Base-by-base conservation (phyloP, 2,113 vertebrate species). In the Eubucco bourcierii region DNA sequence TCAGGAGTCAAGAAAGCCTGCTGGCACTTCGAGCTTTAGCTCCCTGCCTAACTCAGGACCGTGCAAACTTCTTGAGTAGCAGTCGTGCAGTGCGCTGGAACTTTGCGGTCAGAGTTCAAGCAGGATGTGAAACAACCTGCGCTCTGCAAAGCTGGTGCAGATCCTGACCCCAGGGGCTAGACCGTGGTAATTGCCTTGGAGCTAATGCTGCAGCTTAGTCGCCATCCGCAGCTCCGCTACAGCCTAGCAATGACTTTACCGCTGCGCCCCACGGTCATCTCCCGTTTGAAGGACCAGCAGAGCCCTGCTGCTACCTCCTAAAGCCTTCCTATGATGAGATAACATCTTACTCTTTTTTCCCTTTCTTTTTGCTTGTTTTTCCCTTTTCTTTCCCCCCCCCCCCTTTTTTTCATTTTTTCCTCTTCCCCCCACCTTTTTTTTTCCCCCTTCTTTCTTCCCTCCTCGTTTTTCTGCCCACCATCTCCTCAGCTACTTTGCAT, bases 1-100 rank as follows among this genome's bases (percentile, higher is more conserved):
- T 10, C 31, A 52, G 13, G 29, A 83, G 7, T 28, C 59, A n/a
- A 0, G 0, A 8, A 60, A 6, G 9, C 4, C 34, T 4, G 1
- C 39, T 52, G 46, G 27, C 18, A 65, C 11, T 8, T 63, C 1
- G 0, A 60, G 18, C 16, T 58, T 58, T n/a, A 70, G 27, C 41
- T 77, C n/a, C 10, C 7, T 1, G 0, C 37, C 63, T 63, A 34
- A 39, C 0, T 0, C n/a, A 55, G 56, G 14, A 85, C 14, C 41
- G 68, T 58, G 12, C 1, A 23, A 29, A 29, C n/a, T 46, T 33
- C 27, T 44, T 1, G 3, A 70, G 34, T 29, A 50, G 64, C 23
- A 59, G 31, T 18, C 52, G n/a, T 29, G 31, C 33, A 18, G 23
- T 29, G 37, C 17, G 20, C n/a, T 83, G 60, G 46, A 73, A 23